Base-by-base conservation (phyloP, 2,797 vertebrate species). In the Spatula versicolor region DNA sequence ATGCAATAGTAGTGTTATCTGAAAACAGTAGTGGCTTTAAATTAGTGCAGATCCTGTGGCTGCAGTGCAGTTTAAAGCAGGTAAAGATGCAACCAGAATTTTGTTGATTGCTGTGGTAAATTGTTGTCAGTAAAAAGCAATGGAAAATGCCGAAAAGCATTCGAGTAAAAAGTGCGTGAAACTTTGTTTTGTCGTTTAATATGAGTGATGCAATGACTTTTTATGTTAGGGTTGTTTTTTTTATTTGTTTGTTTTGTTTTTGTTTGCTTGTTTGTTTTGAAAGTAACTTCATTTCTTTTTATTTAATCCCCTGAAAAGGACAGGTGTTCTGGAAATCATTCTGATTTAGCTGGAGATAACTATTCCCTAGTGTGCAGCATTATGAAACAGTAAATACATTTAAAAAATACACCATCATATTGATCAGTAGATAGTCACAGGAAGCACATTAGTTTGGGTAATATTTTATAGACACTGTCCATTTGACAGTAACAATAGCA, bases 111-210 rank as follows among this genome's bases (percentile, higher is more conserved):
- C 45, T 91, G n/a, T 67, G 52, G 31, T 88, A 92, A 85, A 58
- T 71, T 20, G 41, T 63, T 68, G 37, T 75, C 93, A 80, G 25
- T 89, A 84, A 50, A 94, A 96, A 89, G 30, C 30, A 66, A 17
- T 69, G 52, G 41, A 88, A 92, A 91, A 86, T 91, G 63, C 71
- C 54, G 66, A 86, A 93, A 91, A 56, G 54, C 45, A 83, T 21
- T 59, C 76, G 46, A 59, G 43, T 75, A 75, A 68, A 58, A 91
- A 52, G 11, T 37, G 8, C 59, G 50, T 79, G 54, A 92, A 93
- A 77, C n/a, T 37, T 64, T 87, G 80, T 87, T 91, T 92, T 88
- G 67, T 83, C 41, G 22, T 82, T 68, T 92, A 58, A 41, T 90
- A 52, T n/a, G 12, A 48, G 20, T 64, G 69, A 50, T 48, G 7